Conservation (phyloP, 2,888 invertebrate genomes). For the Rutpela maculata region DNA sequence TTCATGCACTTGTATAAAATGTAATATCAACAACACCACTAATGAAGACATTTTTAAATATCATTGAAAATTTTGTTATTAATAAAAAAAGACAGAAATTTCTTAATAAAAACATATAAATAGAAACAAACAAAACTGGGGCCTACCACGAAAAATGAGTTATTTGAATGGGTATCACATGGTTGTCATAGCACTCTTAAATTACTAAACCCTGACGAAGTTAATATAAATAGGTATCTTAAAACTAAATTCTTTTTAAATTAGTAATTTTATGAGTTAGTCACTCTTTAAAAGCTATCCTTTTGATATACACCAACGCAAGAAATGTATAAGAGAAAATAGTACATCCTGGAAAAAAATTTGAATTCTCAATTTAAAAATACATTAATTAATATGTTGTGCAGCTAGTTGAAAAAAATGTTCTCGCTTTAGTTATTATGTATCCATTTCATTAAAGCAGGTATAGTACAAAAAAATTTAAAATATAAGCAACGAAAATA, state of each 20-base stretch:
- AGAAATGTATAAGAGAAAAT: background rate
- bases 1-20: too few relatives aligned
- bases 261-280: background rate
- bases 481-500: too few relatives aligned
- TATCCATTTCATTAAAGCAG: too few relatives aligned
- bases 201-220: background rate
- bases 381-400: too few relatives aligned
- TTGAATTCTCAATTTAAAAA: background rate
- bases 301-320: slow-evolving; percentile 4
- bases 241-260: background rate
- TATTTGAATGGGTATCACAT: background rate
- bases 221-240: background rate
- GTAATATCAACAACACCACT: too few relatives aligned
- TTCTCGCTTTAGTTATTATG: too few relatives aligned
- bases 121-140: too few relatives aligned
- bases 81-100: too few relatives aligned
- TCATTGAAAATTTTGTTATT: too few relatives aligned
- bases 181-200: background rate
- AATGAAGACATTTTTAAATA: too few relatives aligned
- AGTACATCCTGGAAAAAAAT: background rate
- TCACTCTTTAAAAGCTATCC: background rate
- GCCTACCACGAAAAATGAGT: background rate
- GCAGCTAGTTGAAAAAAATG: too few relatives aligned
- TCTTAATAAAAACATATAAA: background rate
- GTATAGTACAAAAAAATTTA: too few relatives aligned